Base-by-base conservation (phyloP, 2,113 vertebrate species). In the Periophthalmus modestus region DNA sequence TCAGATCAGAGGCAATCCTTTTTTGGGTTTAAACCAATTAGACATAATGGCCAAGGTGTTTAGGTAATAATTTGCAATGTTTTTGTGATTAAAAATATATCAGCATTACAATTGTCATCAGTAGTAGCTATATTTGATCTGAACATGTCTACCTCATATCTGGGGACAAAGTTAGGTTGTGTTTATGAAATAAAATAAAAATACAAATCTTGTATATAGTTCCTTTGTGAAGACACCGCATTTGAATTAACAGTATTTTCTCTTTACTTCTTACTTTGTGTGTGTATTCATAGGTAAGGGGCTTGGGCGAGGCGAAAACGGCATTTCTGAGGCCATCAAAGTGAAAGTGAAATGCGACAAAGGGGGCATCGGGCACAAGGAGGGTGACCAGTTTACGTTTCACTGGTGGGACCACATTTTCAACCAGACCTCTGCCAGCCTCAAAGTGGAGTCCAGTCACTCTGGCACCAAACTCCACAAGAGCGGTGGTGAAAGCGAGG, bases 361-460 rank as follows among this genome's bases (percentile, higher is more conserved):
- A 72, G 93, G 95, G 3, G 97, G 97, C 92, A 96, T 98, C 18
- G 97, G 97, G 50, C 96, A 99, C 1, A 92, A 94, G 0, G 84
- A 95, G 33, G 94, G 95, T 0, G 95, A 97, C 72, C 93, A 97
- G 71, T 98, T 99, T 90, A 94, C 94, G 55, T 95, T 96, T 87
- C 95, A 98, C 75, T 99, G 97, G 97, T 98, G 97, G 97, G 96
- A 95, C 66, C 97, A 99, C 5, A 92, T 98, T 72, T 99, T 98
- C 91, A 98, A 98, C 73, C 87, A 94, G 75, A 96, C 97, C 0
- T 96, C 97, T 0, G 89, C 96, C 68, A 95, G 89, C 78, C 89
- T 98, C 71, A 86, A 93, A 0, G 96, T 98, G 84, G 93, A 96
- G 72, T 80, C 93, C 0, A 87, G 85, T 24, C 88, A 95, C 97